Evolutionary conservation across 2,113 vertebrate genomes (phyloP), one percentile per base, ranked within the genome.

Genomic region (Myodes glareolus): DNA sequence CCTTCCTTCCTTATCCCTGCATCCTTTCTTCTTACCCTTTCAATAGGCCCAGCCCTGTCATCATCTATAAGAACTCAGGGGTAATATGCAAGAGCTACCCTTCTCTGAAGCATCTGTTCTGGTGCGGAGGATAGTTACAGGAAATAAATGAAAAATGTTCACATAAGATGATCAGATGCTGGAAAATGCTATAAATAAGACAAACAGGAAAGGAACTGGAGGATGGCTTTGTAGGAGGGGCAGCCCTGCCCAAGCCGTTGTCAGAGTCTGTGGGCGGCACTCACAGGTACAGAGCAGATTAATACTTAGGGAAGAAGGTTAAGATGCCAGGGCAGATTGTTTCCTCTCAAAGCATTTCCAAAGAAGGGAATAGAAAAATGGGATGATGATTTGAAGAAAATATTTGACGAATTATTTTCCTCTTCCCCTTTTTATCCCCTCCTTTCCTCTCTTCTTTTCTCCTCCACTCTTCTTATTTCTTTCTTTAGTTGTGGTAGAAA

Each of bases 41-140:
- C 23, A 36, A 0, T 61, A 27, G 73, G 3, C 36, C 75, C 3
- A 36, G 0, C 47, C 8, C 13, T 76, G 2, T n/a, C 47, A 31
- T 84, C 11, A 65, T 29, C 13, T 84, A 52, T 90, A 47, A 72
- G 25, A 81, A 55, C 72, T 61, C 31, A 86, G 25, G 58, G 58
- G 25, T 85, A 52, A 67, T 17, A 88, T 27, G 31, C 8, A 78
- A 39, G 42, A 36, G 85, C 89, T 75, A 47, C 36, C 3, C 3
- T 95, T 87, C 6, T 33, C 52, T 84, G 45, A 27, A 78, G 16
- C 47, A 80, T 72, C n/a, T 52, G 21, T 68, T 77, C 63, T 29
- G 23, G 29, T 36, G 14, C n/a, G 13, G 23, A 92, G 5, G 17
- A 52, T 36, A 73, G 42, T 36, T 45, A 29, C 70, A 78, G 16